Evolutionary conservation across 2,888 invertebrate genomes (phyloP).

Genomic region (Nephrotoma flavescens): DNA sequence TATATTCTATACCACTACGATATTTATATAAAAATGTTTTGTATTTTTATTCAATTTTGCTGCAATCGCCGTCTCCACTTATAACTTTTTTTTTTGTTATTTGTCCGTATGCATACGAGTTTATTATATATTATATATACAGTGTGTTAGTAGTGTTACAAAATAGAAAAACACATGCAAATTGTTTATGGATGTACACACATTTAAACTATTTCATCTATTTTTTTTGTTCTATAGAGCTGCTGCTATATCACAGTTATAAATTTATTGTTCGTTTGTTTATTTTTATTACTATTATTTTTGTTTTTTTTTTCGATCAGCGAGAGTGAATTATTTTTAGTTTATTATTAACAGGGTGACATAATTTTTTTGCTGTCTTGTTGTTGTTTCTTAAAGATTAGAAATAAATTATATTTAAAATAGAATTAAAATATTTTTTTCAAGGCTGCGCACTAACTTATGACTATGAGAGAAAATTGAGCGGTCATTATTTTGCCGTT

Average conservation of each 20-base stretch:
- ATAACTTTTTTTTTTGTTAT: neutral
- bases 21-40: neutral
- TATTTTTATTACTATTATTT: neutral
- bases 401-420: neutral
- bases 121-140: neutral
- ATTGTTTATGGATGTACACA: neutral
- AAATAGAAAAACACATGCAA: neutral
- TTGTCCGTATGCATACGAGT: neutral
- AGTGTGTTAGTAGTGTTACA: neutral
- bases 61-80: neutral
- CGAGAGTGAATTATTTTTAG: slow-evolving; percentile 2
- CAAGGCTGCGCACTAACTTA: neutral
- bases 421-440: neutral
- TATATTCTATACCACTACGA: slow-evolving; percentile 1
- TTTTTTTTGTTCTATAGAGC: neutral
- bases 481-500: too few relatives aligned
- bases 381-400: neutral
- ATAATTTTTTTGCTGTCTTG: neutral
- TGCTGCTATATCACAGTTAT: neutral
- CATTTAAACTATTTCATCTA: neutral
- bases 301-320: neutral
- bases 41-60: neutral
- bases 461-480: too few relatives aligned
- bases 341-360: slow-evolving; percentile 1
- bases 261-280: neutral